Percentiles rank a stretch among this genome's conserved stretches.
Evolutionary conservation across 2,888 invertebrate genomes (phyloP).

Genomic region (Fragum whitleyi): DNA sequence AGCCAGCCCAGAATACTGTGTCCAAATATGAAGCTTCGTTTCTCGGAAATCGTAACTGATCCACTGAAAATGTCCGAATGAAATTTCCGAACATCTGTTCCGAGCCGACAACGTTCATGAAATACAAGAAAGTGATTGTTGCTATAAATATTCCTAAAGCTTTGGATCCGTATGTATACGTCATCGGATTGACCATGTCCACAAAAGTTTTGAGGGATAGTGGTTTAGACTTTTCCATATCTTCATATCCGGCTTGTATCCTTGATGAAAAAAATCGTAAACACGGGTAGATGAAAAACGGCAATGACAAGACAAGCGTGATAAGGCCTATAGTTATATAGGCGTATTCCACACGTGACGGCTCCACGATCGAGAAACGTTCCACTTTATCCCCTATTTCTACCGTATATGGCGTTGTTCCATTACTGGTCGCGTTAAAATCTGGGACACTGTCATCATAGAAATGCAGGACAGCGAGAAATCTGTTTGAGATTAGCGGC

Average conservation of each 20-base stretch:
- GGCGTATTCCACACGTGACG: slow-evolving; percentile 55
- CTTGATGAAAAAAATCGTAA: slow-evolving; percentile 17
- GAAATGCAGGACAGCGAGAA: slow-evolving; percentile 62
- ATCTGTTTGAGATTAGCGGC: slow-evolving; percentile 68
- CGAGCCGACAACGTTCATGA: slow-evolving; percentile 56
- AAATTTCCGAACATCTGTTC: slow-evolving; percentile 64
- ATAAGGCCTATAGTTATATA: slow-evolving; percentile 55
- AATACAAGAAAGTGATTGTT: slow-evolving; percentile 39
- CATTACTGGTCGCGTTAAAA: not conserved
- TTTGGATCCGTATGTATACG: slow-evolving; percentile 48
- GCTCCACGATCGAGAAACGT: slow-evolving; percentile 41
- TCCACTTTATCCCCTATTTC: slow-evolving; percentile 4
- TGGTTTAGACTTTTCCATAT: slow-evolving; percentile 4
- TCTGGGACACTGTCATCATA: slow-evolving; percentile 1
- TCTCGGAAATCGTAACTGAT: slow-evolving; percentile 57
- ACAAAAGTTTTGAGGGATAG: not conserved
- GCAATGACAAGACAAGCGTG: slow-evolving; percentile 39
- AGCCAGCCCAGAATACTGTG: slow-evolving; percentile 64
- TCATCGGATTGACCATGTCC: slow-evolving; percentile 44
- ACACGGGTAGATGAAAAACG: slow-evolving; percentile 53
- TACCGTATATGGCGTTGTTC: not conserved
- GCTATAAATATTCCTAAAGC: slow-evolving; percentile 54
- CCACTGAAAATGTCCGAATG: slow-evolving; percentile 63
- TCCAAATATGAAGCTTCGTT: slow-evolving; percentile 63
- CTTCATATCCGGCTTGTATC: not conserved